These are phyloP conservation scores for Tipula lateralis DNA, from an alignment of 2,888 invertebrate species.

Conservation along the genomic window DNA sequence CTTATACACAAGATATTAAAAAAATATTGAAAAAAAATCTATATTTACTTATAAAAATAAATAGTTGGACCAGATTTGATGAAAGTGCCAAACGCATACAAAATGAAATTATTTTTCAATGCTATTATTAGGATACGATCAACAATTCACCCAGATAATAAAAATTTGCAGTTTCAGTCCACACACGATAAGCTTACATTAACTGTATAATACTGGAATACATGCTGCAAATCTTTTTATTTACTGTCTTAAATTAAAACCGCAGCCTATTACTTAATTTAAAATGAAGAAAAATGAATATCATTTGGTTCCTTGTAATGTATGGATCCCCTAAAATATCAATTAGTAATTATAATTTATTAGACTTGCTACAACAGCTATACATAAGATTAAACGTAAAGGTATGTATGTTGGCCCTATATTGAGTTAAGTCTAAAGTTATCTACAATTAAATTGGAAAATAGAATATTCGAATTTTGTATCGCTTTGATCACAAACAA, in stretches of 20 bases:
- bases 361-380: slow-evolving; percentile 24
- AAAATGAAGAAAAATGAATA: no score
- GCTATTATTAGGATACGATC: not conserved
- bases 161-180: not conserved
- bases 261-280: not conserved
- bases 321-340: not conserved
- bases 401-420: not conserved
- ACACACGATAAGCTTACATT: not conserved
- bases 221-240: no score
- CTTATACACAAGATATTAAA: not conserved
- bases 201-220: no score
- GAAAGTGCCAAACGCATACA: not conserved
- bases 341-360: not conserved
- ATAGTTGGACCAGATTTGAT: not conserved
- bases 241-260: no score
- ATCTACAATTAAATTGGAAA: slow-evolving; percentile 29
- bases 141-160: not conserved
- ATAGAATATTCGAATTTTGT: not conserved
- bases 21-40: not conserved
- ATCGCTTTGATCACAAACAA: not conserved
- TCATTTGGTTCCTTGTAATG: no score
- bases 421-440: not conserved
- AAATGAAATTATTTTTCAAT: not conserved
- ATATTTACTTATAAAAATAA: slow-evolving; percentile 9
- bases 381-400: slow-evolving; percentile 31